Conservation (phyloP, 2,113 vertebrate species). For the Lasiurus borealis region DNA sequence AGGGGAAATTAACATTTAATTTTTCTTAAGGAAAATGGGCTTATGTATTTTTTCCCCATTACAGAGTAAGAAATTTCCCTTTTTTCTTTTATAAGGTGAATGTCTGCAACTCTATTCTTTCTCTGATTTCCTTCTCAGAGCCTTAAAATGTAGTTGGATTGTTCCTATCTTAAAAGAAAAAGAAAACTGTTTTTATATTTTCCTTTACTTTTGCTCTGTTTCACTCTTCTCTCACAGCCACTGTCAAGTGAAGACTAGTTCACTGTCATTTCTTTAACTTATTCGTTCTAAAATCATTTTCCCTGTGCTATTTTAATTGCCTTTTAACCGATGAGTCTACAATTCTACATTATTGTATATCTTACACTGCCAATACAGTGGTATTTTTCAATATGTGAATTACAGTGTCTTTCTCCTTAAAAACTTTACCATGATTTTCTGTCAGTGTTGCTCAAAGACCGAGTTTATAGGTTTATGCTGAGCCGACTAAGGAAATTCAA, state of each 20-base stretch:
- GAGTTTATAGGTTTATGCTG: neutral
- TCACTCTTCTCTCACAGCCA: neutral
- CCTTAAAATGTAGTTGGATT: neutral
- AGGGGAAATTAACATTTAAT: neutral
- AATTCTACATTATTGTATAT: neutral
- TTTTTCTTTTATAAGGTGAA: neutral
- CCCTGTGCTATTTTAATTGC: neutral
- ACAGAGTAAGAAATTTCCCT: neutral
- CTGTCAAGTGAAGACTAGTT: neutral
- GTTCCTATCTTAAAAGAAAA: neutral
- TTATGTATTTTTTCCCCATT: neutral
- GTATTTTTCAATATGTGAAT: neutral
- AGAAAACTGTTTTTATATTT: neutral
- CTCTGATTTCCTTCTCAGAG: neutral
- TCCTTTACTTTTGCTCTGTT: neutral
- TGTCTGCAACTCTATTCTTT: neutral
- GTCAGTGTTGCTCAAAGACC: neutral
- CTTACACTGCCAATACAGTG: neutral
- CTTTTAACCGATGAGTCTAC: neutral
- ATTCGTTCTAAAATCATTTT: slow-evolving; percentile 22
- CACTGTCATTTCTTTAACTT: neutral
- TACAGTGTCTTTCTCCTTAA: neutral
- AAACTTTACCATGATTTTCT: neutral
- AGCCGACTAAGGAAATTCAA: neutral
- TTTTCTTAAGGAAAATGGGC: neutral